Base-by-base conservation (phyloP, 2,888 invertebrate genomes). In the Pasiphila rectangulata region DNA sequence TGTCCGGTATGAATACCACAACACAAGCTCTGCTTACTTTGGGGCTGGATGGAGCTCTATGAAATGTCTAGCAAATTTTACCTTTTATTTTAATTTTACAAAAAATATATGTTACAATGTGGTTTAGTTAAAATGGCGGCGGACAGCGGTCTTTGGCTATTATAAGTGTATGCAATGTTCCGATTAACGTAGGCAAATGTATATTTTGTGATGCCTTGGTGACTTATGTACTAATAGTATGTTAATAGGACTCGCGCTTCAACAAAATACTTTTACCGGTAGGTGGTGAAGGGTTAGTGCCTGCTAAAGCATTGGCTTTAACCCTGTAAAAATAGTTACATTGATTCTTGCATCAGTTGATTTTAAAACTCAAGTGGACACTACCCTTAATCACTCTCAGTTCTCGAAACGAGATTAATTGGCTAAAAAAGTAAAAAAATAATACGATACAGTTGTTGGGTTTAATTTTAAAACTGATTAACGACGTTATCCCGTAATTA, bases 131-230 rank as follows among this genome's bases (percentile, higher is more conserved):
- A 29, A 36, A 21, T 24, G 1, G 10, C 21, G 23, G 30, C 17
- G 12, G 21, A 37, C 30, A 36, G 29, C 9, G 9, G 35, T 19
- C 19, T 19, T 23, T 17, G 30, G 27, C n/a, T n/a, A n/a, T n/a
- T 37, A 30, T 9, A 12, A 16, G 29, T 20, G 40, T 49, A 36
- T 45, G 37, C 36, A 30, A 40, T 50, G 45, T 30, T 45, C 29
- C 19, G 5, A 16, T 25, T 24, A 34, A 17, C 7, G 6, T 37
- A 41, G 50, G 37, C 41, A 37, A 37, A 32, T 36, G 49, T 50
- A 37, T 41, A 40, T 45, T 39, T 41, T 41, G 37, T 45, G 30
- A 38, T 37, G 41, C 36, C 44, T 44, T 29, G 19, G 37, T 38
- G 35, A 39, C 24, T 36, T 40, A 36, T 21, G 20, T 4, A 38